A percentile compares a stretch with the other conserved stretches of the same genome.
phyloP scores from a whole-genome alignment of 2,797 vertebrate species.

The Micromesistius poutassou region DNA sequence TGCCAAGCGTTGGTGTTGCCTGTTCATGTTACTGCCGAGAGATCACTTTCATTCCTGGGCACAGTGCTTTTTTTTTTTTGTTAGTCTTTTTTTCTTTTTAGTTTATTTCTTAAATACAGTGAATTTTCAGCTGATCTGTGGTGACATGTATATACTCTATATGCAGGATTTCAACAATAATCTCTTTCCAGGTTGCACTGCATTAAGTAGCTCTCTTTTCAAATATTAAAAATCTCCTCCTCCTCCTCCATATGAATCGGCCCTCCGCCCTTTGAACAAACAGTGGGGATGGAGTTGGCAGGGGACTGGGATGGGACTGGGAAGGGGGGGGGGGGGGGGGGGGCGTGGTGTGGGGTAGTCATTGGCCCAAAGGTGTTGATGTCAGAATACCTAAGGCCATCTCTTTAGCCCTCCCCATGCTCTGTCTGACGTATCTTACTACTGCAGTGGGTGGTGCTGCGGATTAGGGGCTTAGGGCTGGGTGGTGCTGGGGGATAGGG shows the following conservation, averaged over 20 bases:
- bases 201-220: slow-evolving; percentile 35
- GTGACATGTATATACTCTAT: slow-evolving; percentile 36
- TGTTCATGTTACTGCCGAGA: slow-evolving; percentile 15
- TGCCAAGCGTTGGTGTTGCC: slow-evolving; percentile 43
- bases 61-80: slow-evolving; percentile 48
- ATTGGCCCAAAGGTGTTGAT: slow-evolving; percentile 15
- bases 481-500: slow-evolving; percentile 25
- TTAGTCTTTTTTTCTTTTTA: neutral
- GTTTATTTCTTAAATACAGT: slow-evolving; percentile 47
- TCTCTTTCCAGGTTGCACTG: slow-evolving; percentile 37
- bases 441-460: neutral
- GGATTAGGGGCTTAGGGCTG: slow-evolving; percentile 8
- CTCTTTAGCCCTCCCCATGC: slow-evolving; percentile 15
- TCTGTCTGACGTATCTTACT: neutral
- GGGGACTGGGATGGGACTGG: slow-evolving; percentile 15
- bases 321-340: slow-evolving; percentile 20
- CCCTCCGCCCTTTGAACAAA: slow-evolving; percentile 3
- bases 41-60: slow-evolving; percentile 52
- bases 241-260: slow-evolving; percentile 6
- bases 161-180: slow-evolving; percentile 50
- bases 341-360: slow-evolving; percentile 35
- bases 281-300: neutral
- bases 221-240: slow-evolving; percentile 27
- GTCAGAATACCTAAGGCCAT: slow-evolving; percentile 26
- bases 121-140: slow-evolving; percentile 51